These are phyloP conservation scores for Allacma fusca DNA, from an alignment of 2,888 invertebrate genomes.

Conservation along the genomic window DNA sequence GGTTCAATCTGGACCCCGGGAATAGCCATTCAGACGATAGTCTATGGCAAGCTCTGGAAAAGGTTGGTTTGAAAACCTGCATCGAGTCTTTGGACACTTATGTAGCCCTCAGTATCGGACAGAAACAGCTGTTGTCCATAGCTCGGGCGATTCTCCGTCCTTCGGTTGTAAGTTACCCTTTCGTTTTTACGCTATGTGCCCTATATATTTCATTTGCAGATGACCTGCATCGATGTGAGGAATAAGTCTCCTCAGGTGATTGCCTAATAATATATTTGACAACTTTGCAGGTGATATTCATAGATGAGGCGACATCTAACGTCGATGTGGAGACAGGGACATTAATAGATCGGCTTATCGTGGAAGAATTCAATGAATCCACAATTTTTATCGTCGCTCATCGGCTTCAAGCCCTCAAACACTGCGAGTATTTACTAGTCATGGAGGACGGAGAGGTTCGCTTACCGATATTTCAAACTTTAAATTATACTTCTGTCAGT, in stretches of 20 bases:
- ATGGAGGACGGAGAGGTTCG: constrained; percentile 59
- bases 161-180: constrained; percentile 66
- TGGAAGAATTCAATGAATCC: constrained; percentile 55
- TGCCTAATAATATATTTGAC: too few species aligned
- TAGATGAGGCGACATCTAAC: constrained; percentile 61
- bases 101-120: constrained; percentile 70
- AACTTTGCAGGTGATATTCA: constrained; percentile 58
- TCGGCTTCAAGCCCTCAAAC: constrained; percentile 55
- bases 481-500: too few species aligned
- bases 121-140: constrained; percentile 72
- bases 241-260: too few species aligned
- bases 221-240: too few species aligned
- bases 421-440: constrained; percentile 57
- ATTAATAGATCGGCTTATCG: constrained; percentile 54
- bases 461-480: too few species aligned
- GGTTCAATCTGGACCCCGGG: constrained; percentile 68
- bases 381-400: constrained; percentile 60
- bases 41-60: constrained; percentile 67
- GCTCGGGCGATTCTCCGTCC: constrained; percentile 70
- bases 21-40: constrained; percentile 63
- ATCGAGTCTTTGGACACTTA: constrained; percentile 66
- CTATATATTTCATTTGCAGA: too few species aligned
- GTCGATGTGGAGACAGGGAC: constrained; percentile 59
- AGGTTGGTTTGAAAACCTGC: constrained; percentile 65
- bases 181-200: too few species aligned